Base-by-base conservation (phyloP, 2,797 vertebrate genomes). In the Chaetodon trifasciatus region DNA sequence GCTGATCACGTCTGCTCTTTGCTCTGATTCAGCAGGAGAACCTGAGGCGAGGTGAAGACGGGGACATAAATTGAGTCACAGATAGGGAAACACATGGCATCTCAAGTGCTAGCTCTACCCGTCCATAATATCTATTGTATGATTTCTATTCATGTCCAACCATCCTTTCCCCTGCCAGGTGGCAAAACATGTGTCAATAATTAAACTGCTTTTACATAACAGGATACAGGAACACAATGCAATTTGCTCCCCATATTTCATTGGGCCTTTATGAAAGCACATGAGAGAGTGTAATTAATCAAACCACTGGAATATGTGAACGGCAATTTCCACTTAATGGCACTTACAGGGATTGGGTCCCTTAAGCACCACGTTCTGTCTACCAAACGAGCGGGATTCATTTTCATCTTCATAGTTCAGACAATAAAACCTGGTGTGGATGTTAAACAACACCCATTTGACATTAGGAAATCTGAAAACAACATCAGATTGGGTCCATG, bases 261-360 rank as follows among this genome's bases (percentile, higher is more conserved):
- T 91, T 93, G 94, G 94, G 93, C 93, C 93, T 93, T 94, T 93
- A 95, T 94, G 92, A 94, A 93, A 94, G 93, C 94, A 94, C 94
- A 94, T 92, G 93, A 93, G 92, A 95, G 94, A 94, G 92, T 76
- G 93, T 95, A 95, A 96, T 96, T 96, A 94, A 95, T 96, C 95
- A 95, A 96, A 96, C 94, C 94, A 93, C 94, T 96, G 95, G 94
- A 95, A 96, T 95, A 95, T 95, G 95, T 94, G 94, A 95, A 94
- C 90, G 92, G 92, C 94, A 96, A 96, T 96, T 95, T 96, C 93
- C 93, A 94, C 93, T 94, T 95, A 95, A 96, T 96, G 94, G 95
- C 94, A 96, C 95, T 96, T 96, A 96, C 94, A 94, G 94, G 94
- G 92, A 95, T 95, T 94, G 95, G 93, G 94, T 96, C 94, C 94